Evolutionary conservation across 2,113 vertebrate species (phyloP).

Genomic region (Calypte anna): DNA sequence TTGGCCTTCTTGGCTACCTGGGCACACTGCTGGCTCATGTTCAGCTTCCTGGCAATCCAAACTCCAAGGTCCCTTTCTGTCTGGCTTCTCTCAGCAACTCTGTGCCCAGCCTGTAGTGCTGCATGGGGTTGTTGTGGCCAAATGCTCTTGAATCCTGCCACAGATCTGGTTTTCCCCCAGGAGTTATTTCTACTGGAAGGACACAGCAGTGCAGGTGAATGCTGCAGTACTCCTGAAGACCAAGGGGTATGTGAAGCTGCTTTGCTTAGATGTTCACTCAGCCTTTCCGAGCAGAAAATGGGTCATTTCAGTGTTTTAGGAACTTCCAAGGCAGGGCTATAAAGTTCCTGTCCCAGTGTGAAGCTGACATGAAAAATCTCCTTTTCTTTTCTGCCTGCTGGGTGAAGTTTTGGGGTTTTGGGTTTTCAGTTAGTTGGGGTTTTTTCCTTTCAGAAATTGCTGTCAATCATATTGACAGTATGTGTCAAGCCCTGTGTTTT

Average conservation of each 20-base stretch:
- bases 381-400: neutral
- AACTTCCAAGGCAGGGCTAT: neutral
- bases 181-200: neutral
- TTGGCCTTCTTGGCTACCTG: no score
- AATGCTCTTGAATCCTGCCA: neutral
- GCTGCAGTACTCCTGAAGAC: neutral
- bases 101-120: no score
- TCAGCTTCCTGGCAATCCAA: no score
- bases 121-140: no score
- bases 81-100: no score
- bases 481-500: neutral
- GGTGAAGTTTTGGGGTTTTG: neutral
- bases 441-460: neutral
- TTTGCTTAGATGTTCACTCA: neutral
- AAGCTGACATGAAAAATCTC: neutral
- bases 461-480: neutral
- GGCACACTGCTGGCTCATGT: no score
- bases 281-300: neutral
- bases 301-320: neutral
- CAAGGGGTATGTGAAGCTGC: neutral
- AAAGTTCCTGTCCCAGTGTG: neutral
- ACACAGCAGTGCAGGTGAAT: neutral
- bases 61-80: no score
- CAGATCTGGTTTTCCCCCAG: neutral
- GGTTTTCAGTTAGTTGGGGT: neutral